Percentiles rank a stretch among this genome's conserved stretches.
Conservation (phyloP, 2,797 vertebrate species). For the Mionectes olivaceus region DNA sequence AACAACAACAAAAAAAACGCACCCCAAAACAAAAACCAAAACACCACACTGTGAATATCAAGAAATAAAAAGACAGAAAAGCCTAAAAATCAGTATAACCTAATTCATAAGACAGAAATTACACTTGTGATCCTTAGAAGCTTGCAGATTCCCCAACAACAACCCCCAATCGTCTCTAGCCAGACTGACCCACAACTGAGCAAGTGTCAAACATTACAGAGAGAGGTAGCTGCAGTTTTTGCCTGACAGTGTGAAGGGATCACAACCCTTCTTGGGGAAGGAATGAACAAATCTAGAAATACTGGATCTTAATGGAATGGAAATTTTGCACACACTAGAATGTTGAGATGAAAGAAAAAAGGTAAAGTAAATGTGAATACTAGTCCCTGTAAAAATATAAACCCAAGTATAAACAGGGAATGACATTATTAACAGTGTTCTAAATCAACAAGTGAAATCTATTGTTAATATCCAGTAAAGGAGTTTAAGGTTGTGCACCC, state of each 20-base stretch:
- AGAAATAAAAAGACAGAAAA: background rate
- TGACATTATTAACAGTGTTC: background rate
- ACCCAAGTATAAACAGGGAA: background rate
- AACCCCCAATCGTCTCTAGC: background rate
- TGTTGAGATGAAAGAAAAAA: background rate
- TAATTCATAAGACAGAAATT: background rate
- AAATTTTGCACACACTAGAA: background rate
- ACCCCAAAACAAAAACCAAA: background rate
- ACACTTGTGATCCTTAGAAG: background rate
- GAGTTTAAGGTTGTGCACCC: background rate
- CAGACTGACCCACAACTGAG: background rate
- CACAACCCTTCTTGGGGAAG: background rate
- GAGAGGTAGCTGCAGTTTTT: background rate
- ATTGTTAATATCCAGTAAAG: background rate
- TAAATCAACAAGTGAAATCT: background rate
- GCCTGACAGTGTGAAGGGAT: background rate
- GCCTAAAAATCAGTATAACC: background rate
- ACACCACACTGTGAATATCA: background rate
- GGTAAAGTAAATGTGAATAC: background rate
- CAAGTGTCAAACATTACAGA: background rate
- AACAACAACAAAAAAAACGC: background rate
- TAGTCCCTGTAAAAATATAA: background rate
- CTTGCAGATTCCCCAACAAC: background rate
- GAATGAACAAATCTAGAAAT: background rate
- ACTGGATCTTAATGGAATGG: background rate